Base-by-base conservation (phyloP, 2,797 vertebrate genomes). In the Neostethus bicornis region DNA sequence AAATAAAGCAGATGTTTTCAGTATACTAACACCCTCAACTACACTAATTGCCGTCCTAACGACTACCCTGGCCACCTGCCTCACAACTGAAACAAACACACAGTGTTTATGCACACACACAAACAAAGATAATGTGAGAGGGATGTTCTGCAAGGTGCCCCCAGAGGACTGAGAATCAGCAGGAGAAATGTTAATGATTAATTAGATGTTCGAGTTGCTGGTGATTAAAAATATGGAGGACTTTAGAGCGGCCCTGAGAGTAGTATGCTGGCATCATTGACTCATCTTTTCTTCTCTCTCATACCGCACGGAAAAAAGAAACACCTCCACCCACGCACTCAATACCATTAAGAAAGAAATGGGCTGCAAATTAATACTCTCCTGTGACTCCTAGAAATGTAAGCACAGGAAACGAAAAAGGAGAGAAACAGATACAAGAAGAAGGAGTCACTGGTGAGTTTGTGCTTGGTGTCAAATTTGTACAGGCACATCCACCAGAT, bases 121-220 rank as follows among this genome's bases (percentile, higher is more conserved):
- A 47, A 37, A 62, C 31, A 61, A 51, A 62, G 42, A 80, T 67
- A 71, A 71, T 68, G 68, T 46, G 50, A 59, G 56, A 73, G 69
- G 66, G 65, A 72, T 73, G 75, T 77, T 84, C 71, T 75, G 59
- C 69, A 37, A 84, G 82, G 67, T 79, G 65, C 85, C 85, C 78
- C 88, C 77, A 51, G 81, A 88, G 85, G 81, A 59, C 61, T 51
- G 58, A 71, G 62, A 85, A 90, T 87, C 85, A 83, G 58, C 90
- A 86, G 73, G 85, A 92, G 89, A 87, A 87, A 92, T 90, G 87
- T 86, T 91, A 91, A 92, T 92, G 90, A 92, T 90, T 91, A 92
- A 93, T 93, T 92, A 91, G 87, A 90, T 85, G 85, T 86, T 85
- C 82, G 76, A 87, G 85, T 86, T 89, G 85, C 79, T 75, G 75